phyloP scores from a whole-genome alignment of 2,113 vertebrate genomes.

The Regulus satrapa region DNA sequence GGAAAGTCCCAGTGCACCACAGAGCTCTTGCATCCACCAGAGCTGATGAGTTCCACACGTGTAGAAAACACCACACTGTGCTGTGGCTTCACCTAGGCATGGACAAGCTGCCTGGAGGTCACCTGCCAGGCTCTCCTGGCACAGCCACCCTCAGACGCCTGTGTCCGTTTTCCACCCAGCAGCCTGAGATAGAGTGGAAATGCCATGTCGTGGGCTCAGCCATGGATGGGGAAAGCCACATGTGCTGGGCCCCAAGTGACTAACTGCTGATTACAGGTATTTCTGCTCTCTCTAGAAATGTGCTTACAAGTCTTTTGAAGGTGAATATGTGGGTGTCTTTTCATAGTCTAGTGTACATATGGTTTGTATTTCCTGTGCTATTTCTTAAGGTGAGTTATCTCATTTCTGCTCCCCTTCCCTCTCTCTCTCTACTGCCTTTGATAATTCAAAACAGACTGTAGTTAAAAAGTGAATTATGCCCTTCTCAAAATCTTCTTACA shows the following conservation, averaged over 20 bases:
- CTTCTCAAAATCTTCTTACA: not conserved
- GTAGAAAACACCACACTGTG: not conserved
- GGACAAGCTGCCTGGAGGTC: not conserved
- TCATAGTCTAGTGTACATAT: not conserved
- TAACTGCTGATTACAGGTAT: not conserved
- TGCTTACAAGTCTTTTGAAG: not conserved
- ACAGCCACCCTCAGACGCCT: not conserved
- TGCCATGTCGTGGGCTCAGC: not conserved
- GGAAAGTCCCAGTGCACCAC: accelerated
- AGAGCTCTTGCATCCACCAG: accelerated
- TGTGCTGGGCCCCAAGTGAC: not conserved
- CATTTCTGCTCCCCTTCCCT: not conserved
- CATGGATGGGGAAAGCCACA: accelerated
- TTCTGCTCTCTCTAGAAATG: not conserved
- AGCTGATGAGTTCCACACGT: not conserved
- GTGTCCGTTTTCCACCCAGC: not conserved
- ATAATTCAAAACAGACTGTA: slow-evolving; percentile 25
- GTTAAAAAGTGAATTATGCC: slow-evolving; percentile 19
- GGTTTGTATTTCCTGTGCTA: slow-evolving; percentile 22
- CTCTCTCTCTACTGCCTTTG: not conserved
- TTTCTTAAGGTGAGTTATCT: not conserved
- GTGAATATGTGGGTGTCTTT: not conserved
- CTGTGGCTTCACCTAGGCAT: not conserved
- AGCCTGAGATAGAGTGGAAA: accelerated
- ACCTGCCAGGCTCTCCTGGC: not conserved